These are phyloP conservation scores for Maniola jurtina DNA, from an alignment of 1,140 invertebrate genomes.

Conservation along the genomic window DNA sequence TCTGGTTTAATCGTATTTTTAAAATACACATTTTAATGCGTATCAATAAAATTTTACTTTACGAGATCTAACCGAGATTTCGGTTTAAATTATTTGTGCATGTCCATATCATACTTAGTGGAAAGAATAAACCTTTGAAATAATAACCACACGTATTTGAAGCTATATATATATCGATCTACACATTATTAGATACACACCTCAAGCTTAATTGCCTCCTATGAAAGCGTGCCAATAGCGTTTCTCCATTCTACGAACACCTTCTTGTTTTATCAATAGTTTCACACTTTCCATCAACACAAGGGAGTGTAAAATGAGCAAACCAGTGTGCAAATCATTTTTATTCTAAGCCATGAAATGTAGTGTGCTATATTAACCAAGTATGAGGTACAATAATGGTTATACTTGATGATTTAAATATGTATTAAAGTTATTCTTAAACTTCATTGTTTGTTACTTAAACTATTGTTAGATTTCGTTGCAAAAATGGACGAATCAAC, in stretches of 20 bases:
- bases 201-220: conserved; percentile 13
- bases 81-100: too few relatives aligned
- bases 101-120: too few relatives aligned
- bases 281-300: conserved; percentile 51
- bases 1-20: not conserved
- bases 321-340: not conserved
- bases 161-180: not conserved
- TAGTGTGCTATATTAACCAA: not conserved
- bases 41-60: too few relatives aligned
- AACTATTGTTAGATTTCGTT: not conserved
- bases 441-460: not conserved
- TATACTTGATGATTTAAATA: not conserved
- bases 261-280: conserved; percentile 67
- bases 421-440: not conserved
- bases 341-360: conserved; percentile 1
- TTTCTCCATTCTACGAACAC: conserved; percentile 26
- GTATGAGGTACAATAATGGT: too few relatives aligned
- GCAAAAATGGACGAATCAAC: conserved; percentile 41
- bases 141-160: not conserved
- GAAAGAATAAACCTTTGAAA: too few relatives aligned
- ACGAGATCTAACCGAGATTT: too few relatives aligned
- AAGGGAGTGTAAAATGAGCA: conserved; percentile 24
- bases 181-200: not conserved
- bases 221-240: conserved; percentile 12
- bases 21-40: too few relatives aligned